Base-by-base conservation (phyloP, 2,888 invertebrate species). In the Drosophila neonasuta region DNA sequence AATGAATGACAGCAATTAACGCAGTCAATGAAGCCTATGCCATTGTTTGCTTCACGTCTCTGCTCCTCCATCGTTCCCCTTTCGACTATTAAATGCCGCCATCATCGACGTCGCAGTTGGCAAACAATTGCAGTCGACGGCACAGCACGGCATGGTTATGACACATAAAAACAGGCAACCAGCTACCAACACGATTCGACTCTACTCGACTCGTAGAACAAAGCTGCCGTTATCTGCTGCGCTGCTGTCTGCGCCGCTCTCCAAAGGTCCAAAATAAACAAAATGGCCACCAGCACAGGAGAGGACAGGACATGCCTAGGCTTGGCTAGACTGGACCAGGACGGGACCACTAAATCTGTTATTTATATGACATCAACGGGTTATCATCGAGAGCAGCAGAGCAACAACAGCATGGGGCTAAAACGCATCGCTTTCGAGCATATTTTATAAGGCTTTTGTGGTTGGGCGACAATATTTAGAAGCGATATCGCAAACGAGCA, bases 1-100 rank as follows among this genome's bases (percentile, higher is more conserved):
- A 85, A 85, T 83, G 84, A 84, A 84, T 85, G 84, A 85, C 84
- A 83, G 83, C 84, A 84, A 84, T 84, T 84, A 84, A 85, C 83
- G 83, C 78, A 85, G 84, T 83, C 84, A 84, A 84, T 85, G 84
- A 76, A 71, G 76, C 73, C 65, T 64, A 65, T 45, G 69, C 71
- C 61, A 84, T 83, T 83, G 84, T 83, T 82, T 84, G 80, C 68
- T 4, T 5, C 17, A 0, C 17, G 32, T 10, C 7, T 34, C 34
- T 3, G 11, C 15, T 11, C n/a, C 42, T 2, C 44, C 24, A 1
- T 11, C n/a, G 6, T 39, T 39, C 10, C 59, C 30, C 8, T 13
- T 15, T 29, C 32, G 65, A 56, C 81, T 71, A 80, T 84, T 81
- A 86, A 83, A 81, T 68, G 69, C 80, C 62, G 68, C 71, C 74